phyloP scores from a whole-genome alignment of 1,140 invertebrate species.

The Arion vulgaris region DNA sequence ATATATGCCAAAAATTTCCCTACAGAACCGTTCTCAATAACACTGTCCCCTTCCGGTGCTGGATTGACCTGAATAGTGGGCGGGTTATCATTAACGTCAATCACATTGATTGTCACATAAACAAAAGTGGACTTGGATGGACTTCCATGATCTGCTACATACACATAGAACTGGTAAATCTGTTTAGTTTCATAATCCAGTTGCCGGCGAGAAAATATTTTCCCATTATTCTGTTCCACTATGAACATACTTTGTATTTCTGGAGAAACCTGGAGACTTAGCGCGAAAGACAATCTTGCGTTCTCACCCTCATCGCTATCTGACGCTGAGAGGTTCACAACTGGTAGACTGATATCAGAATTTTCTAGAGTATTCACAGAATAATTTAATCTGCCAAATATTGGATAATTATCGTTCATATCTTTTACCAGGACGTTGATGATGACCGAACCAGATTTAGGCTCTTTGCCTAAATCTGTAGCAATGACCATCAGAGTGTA shows the following conservation, averaged over 20 bases:
- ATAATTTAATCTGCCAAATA: slow-evolving; percentile 85
- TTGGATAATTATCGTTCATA: slow-evolving; percentile 91
- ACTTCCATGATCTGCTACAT: slow-evolving; percentile 81
- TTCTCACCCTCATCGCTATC: slow-evolving; percentile 93
- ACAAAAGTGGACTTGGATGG: slow-evolving; percentile 81
- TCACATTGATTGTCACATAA: slow-evolving; percentile 55
- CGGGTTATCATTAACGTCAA: slow-evolving; percentile 64
- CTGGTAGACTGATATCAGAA: slow-evolving; percentile 80
- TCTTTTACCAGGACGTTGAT: slow-evolving; percentile 84
- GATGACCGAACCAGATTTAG: slow-evolving; percentile 88
- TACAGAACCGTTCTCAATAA: slow-evolving; percentile 47
- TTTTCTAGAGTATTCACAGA: slow-evolving; percentile 86
- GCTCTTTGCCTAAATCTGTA: slow-evolving; percentile 89
- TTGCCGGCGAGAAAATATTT: slow-evolving; percentile 47
- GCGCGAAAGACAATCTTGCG: slow-evolving; percentile 84
- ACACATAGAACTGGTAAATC: slow-evolving; percentile 46
- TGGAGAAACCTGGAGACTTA: slow-evolving; percentile 31
- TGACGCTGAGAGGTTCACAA: slow-evolving; percentile 80
- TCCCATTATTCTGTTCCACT: slow-evolving; percentile 54
- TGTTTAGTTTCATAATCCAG: slow-evolving; percentile 56
- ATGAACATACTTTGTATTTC: slow-evolving; percentile 48
- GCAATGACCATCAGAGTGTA: slow-evolving; percentile 90
- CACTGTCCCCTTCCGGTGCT: slow-evolving; percentile 40
- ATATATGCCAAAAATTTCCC: slow-evolving; percentile 57
- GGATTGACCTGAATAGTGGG: slow-evolving; percentile 59